Evolutionary conservation across 1,140 invertebrate genomes (phyloP), one percentile per base, ranked within the genome.

Genomic region (Plodia interpunctella): DNA sequence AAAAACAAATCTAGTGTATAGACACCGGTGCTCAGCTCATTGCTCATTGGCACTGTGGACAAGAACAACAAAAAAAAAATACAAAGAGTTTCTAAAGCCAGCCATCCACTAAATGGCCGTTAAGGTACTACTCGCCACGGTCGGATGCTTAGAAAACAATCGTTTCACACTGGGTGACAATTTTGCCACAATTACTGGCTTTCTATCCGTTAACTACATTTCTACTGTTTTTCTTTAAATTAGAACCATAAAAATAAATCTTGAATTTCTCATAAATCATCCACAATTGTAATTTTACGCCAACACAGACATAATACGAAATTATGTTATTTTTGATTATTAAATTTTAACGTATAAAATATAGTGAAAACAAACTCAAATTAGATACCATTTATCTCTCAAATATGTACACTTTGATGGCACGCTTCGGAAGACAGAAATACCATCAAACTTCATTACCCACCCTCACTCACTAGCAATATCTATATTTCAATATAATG

Each of bases 111-210:
- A 44, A 44, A 44, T 44, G 38, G 38, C 38, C n/a, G 38, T 44
- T 44, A 44, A 44, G 38, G 38, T 44, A 44, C 25, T 25, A n/a
- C 10, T 55, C 6, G 15, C 5, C 21, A 55, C 54, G 54, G 54
- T 55, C 19, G 52, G 52, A 15, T 20, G 52, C 54, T 51, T 54
- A 38, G 54, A 57, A 57, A 55, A 61, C 59, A 53, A 21, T 59
- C 51, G 32, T 55, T 61, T 62, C 55, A 54, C 59, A 54, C 44
- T 32, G 56, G 57, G 44, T 62, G 63, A 57, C 59, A 66, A 66
- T 61, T 61, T 66, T 66, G 38, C 38, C 38, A 15, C 38, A 44
- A 44, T 44, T 44, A 44, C 54, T 44, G 38, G 38, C 38, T 44
- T 44, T 44, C 38, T 44, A 44, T 44, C 38, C 38, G 38, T 44